Conservation (phyloP, 2,888 invertebrate genomes). For the Papilio gigon region DNA sequence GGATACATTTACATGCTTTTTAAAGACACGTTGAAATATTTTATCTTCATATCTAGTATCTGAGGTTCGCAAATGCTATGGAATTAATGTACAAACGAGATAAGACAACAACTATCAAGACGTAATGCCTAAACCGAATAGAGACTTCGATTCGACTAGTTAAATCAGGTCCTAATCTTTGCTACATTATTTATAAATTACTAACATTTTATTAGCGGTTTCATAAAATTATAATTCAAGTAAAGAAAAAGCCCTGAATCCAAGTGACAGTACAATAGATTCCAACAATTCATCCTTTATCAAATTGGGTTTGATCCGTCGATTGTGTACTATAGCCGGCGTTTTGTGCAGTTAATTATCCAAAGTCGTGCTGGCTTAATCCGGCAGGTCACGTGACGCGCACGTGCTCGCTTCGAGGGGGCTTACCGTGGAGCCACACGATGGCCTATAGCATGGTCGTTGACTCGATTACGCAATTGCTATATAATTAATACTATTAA, state of each 20-base stretch:
- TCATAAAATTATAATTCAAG: constrained; percentile 4
- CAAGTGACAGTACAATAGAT: constrained; percentile 9
- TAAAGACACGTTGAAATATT: constrained; percentile 6
- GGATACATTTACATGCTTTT: constrained; percentile 24
- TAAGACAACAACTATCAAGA: too few species aligned
- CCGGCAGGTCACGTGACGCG: constrained; percentile 77
- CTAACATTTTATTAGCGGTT: not conserved
- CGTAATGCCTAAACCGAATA: not conserved
- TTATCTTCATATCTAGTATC: not conserved
- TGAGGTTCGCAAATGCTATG: not conserved
- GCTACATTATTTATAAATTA: not conserved
- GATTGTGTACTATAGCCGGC: constrained; percentile 55
- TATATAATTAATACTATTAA: constrained; percentile 36
- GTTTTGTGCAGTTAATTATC: constrained; percentile 81
- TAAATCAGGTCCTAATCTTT: not conserved
- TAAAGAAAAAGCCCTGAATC: constrained; percentile 9
- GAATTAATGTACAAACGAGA: too few species aligned
- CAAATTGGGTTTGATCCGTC: constrained; percentile 51
- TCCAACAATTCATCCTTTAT: constrained; percentile 39
- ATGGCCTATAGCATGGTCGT: constrained; percentile 45
- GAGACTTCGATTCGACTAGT: not conserved
- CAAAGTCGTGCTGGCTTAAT: constrained; percentile 72
- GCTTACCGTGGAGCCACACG: constrained; percentile 59
- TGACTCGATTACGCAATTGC: constrained; percentile 45
- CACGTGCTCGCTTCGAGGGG: constrained; percentile 67